Evolutionary conservation across 2,888 invertebrate species (phyloP).

Genomic region (Yponomeuta evonymella): DNA sequence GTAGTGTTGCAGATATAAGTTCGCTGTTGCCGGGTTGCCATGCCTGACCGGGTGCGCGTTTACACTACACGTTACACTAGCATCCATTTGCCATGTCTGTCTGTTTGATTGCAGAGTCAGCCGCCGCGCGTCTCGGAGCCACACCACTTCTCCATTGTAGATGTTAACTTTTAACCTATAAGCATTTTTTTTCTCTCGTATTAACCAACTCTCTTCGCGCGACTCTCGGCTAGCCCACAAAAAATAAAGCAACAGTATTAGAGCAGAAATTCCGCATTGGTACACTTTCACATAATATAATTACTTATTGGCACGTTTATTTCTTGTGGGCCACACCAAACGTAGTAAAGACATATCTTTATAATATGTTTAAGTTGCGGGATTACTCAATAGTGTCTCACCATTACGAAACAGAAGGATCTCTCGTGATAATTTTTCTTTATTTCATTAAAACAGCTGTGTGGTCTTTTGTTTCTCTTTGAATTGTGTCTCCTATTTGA

Average conservation of each 20-base stretch:
- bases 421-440: conserved; percentile 20
- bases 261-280: conserved; percentile 3
- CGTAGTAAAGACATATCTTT: conserved; percentile 30
- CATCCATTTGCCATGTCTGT: conserved; percentile 65
- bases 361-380: conserved; percentile 31
- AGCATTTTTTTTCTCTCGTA: conserved; percentile 8
- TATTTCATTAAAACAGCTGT: conserved; percentile 39
- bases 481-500: conserved; percentile 26
- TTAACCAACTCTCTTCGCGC: neutral
- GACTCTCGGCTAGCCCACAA: conserved; percentile 20
- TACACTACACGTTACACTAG: conserved; percentile 28
- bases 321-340: conserved; percentile 47
- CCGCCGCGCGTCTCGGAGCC: conserved; percentile 30
- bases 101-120: conserved; percentile 68
- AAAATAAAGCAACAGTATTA: conserved; percentile 19
- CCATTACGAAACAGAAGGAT: neutral
- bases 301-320: conserved; percentile 33
- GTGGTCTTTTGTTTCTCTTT: conserved; percentile 42
- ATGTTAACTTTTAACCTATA: conserved; percentile 38
- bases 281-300: conserved; percentile 10
- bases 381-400: neutral
- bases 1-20: conserved; percentile 73
- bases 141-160: conserved; percentile 45
- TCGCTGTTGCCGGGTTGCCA: conserved; percentile 46
- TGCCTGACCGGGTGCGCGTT: conserved; percentile 18